These are phyloP conservation scores for Ateles fusciceps DNA, from an alignment of 2,797 vertebrate species.

Conservation along the genomic window DNA sequence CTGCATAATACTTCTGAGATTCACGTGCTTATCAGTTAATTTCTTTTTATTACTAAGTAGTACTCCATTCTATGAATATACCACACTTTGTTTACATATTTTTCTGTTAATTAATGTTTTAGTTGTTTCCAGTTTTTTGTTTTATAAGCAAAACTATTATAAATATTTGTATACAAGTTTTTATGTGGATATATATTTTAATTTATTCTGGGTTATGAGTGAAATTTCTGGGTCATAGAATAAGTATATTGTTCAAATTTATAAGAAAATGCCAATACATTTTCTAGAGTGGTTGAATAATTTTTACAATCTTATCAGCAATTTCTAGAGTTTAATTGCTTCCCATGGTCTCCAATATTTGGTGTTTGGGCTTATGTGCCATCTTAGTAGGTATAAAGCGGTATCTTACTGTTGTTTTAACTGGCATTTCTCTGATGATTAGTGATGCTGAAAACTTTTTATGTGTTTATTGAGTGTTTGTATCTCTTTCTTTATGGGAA, in stretches of 20 bases:
- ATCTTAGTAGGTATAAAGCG: not conserved
- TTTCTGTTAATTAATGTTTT: not conserved
- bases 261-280: not conserved
- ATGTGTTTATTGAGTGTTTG: not conserved
- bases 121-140: not conserved
- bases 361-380: not conserved
- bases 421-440: not conserved
- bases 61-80: not conserved
- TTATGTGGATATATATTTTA: not conserved
- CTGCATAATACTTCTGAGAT: not conserved
- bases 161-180: not conserved
- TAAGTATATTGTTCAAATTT: not conserved
- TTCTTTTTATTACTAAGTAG: not conserved
- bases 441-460: not conserved
- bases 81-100: not conserved
- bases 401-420: not conserved
- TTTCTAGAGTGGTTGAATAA: not conserved
- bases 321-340: not conserved
- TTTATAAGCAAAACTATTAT: not conserved
- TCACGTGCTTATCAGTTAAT: not conserved
- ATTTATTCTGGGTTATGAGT: not conserved
- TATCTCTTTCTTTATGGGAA: not conserved
- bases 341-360: not conserved
- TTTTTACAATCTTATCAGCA: not conserved
- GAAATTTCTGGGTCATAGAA: not conserved